phyloP scores from a whole-genome alignment of 2,888 invertebrate species.

The Resseliella maxima region DNA sequence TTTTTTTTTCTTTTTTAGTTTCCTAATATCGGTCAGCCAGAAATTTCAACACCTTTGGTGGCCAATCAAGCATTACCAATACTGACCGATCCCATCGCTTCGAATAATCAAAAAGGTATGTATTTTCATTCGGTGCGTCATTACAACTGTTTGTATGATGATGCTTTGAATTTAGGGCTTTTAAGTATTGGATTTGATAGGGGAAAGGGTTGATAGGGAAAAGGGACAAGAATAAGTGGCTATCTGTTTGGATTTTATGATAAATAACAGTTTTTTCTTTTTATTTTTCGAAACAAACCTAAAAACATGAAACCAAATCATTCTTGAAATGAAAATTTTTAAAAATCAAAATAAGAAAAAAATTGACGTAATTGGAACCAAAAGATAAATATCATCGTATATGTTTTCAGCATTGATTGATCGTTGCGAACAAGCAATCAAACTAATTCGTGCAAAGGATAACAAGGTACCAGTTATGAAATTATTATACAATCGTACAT shows the following conservation, averaged over 20 bases:
- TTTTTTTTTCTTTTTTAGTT: not conserved
- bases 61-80: not conserved
- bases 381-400: not conserved
- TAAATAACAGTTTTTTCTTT: too few relatives aligned
- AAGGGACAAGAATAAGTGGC: not conserved
- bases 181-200: not conserved
- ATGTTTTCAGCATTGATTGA: conserved; percentile 53
- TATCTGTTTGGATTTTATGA: not conserved
- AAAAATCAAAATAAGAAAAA: not conserved
- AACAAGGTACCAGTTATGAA: conserved; percentile 52
- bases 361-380: not conserved
- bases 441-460: conserved; percentile 45
- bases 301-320: not conserved
- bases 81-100: not conserved
- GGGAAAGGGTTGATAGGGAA: not conserved
- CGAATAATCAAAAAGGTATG: conserved; percentile 22
- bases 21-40: not conserved
- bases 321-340: not conserved
- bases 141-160: not conserved
- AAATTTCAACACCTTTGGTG: not conserved
- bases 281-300: too few relatives aligned
- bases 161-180: not conserved
- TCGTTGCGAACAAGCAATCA: conserved; percentile 49
- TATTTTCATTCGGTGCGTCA: not conserved
- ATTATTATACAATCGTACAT: conserved; percentile 42